These are phyloP conservation scores for Hyles vespertilio DNA, from an alignment of 1,140 invertebrate genomes.

Conservation along the genomic window DNA sequence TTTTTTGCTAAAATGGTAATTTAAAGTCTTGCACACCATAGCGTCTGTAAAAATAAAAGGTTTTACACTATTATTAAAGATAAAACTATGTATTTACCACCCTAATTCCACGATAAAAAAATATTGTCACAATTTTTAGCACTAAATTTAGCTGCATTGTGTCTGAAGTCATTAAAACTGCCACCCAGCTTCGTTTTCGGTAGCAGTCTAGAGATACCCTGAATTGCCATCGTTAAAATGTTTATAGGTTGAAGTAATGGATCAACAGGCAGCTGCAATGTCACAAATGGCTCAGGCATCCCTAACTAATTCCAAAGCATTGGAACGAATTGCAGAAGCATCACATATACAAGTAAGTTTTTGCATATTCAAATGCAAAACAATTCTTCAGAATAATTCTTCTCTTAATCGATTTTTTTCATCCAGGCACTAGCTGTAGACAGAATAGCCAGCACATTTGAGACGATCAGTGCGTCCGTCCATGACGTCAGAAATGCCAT, in stretches of 20 bases:
- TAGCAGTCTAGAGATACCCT: too few relatives aligned
- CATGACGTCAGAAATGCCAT: conserved; percentile 52
- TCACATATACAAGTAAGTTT: conserved; percentile 49
- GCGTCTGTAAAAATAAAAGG: too few relatives aligned
- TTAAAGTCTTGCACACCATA: too few relatives aligned
- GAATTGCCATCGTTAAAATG: neutral
- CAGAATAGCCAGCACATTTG: conserved; percentile 42
- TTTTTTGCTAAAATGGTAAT: too few relatives aligned
- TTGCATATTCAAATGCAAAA: neutral
- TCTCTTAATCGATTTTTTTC: conserved; percentile 12
- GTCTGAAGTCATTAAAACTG: too few relatives aligned
- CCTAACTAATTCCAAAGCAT: conserved; percentile 42
- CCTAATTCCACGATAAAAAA: too few relatives aligned
- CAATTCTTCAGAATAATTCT: neutral
- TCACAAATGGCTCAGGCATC: conserved; percentile 46
- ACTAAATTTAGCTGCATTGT: too few relatives aligned
- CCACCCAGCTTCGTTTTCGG: too few relatives aligned
- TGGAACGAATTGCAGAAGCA: conserved; percentile 49
- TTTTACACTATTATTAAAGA: too few relatives aligned
- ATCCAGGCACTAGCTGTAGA: conserved; percentile 50
- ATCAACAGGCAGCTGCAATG: conserved; percentile 47
- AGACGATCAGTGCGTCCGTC: conserved; percentile 40
- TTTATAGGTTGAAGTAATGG: conserved; percentile 51
- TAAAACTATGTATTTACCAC: too few relatives aligned
- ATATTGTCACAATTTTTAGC: too few relatives aligned